phyloP scores from a whole-genome alignment of 2,888 invertebrate species.

The Parthenolecanium corni region DNA sequence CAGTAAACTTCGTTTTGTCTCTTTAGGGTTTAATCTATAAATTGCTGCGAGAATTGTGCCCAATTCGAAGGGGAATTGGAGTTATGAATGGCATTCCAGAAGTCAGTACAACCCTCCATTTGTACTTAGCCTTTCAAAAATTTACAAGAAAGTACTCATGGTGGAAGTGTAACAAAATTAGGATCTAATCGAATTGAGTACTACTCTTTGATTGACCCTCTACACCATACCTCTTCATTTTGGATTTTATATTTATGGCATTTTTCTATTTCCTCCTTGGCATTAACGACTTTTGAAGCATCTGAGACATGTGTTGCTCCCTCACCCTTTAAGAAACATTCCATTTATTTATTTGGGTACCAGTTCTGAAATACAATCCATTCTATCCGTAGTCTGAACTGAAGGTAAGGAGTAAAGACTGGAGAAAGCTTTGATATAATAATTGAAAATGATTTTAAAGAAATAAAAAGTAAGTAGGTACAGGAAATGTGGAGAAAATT shows the following conservation, averaged over 20 bases:
- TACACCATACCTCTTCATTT: too few relatives aligned
- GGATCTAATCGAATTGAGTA: slow-evolving; percentile 6
- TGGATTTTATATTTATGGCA: not conserved
- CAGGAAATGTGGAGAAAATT: too few relatives aligned
- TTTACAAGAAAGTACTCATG: not conserved
- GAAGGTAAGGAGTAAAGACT: too few relatives aligned
- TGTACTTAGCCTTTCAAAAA: not conserved
- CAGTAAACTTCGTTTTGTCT: not conserved
- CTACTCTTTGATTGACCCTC: not conserved
- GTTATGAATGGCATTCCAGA: slow-evolving; percentile 20
- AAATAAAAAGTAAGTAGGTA: too few relatives aligned
- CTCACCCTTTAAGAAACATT: too few relatives aligned
- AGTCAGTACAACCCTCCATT: not conserved
- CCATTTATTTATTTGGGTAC: too few relatives aligned
- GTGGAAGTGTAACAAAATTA: slow-evolving; percentile 5
- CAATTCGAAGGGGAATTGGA: slow-evolving; percentile 4
- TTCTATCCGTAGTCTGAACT: too few relatives aligned
- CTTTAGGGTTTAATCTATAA: slow-evolving; percentile 18
- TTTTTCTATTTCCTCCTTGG: not conserved
- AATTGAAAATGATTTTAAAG: too few relatives aligned
- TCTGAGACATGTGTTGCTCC: too few relatives aligned
- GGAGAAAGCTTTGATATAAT: too few relatives aligned
- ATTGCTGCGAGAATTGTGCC: slow-evolving; percentile 24
- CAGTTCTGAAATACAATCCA: too few relatives aligned
- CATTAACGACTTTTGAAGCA: not conserved